These are phyloP conservation scores for Magallana angulata DNA, from an alignment of 1,140 invertebrate genomes.

Conservation along the genomic window DNA sequence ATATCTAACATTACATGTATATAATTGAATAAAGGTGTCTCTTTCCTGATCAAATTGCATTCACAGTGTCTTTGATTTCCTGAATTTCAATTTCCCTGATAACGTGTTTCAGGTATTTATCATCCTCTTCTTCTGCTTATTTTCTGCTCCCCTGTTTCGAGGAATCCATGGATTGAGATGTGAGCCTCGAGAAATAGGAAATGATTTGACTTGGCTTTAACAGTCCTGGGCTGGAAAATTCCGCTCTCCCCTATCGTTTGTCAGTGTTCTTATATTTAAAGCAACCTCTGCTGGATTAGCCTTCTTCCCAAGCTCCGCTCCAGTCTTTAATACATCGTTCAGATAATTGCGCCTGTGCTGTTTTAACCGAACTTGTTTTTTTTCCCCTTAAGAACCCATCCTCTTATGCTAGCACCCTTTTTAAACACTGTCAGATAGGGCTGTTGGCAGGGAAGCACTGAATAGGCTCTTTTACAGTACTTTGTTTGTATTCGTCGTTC, in stretches of 20 bases:
- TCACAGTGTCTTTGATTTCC: background rate
- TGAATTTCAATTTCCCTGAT: background rate
- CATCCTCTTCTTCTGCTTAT: background rate
- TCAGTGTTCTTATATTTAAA: background rate
- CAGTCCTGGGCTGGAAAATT: slow-evolving; percentile 16
- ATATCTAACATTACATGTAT: too few relatives aligned
- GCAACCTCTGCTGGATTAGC: slow-evolving; percentile 41
- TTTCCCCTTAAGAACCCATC: background rate
- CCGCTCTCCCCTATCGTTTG: background rate
- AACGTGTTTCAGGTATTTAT: background rate
- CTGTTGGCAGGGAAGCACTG: too few relatives aligned
- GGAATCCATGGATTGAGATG: background rate
- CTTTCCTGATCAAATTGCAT: too few relatives aligned
- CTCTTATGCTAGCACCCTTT: too few relatives aligned
- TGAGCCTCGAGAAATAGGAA: slow-evolving; percentile 43
- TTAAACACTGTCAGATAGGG: too few relatives aligned
- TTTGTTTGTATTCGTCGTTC: background rate
- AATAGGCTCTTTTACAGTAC: background rate
- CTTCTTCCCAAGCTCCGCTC: slow-evolving; percentile 41
- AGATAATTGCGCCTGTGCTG: slow-evolving; percentile 18
- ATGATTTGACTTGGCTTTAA: slow-evolving; percentile 34
- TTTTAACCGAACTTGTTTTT: slow-evolving; percentile 23
- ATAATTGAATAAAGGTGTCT: too few relatives aligned
- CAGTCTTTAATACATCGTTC: background rate
- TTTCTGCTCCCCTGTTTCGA: background rate